Evolutionary conservation across 2,888 invertebrate genomes (phyloP).

Genomic region (Eilema depressum): DNA sequence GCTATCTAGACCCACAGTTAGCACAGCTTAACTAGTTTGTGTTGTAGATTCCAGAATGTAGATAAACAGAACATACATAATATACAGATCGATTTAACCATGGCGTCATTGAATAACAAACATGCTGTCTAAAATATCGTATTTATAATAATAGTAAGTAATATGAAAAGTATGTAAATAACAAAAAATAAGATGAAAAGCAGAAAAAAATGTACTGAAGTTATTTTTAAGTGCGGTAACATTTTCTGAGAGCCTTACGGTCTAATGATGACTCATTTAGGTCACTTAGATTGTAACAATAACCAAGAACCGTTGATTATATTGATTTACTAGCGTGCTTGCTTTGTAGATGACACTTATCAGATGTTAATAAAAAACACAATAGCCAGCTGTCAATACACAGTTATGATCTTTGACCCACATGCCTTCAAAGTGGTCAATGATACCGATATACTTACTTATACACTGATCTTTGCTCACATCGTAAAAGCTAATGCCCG

Average conservation of each 20-base stretch:
- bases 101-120: background rate
- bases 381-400: slow-evolving; percentile 30
- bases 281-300: slow-evolving; percentile 15
- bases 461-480: slow-evolving; percentile 20
- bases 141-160: no score
- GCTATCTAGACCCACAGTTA: no score
- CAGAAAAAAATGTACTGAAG: background rate
- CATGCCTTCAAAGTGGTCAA: slow-evolving; percentile 30
- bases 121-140: background rate
- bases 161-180: no score
- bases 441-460: slow-evolving; percentile 35
- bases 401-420: slow-evolving; percentile 45
- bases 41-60: no score
- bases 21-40: no score
- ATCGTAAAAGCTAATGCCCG: slow-evolving; percentile 22
- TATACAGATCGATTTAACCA: no score
- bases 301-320: slow-evolving; percentile 18
- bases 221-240: background rate
- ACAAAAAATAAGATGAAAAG: background rate
- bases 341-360: slow-evolving; percentile 24
- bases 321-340: slow-evolving; percentile 12
- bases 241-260: background rate
- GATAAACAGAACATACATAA: no score
- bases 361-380: slow-evolving; percentile 21
- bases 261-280: slow-evolving; percentile 18